Conservation (phyloP, 2,113 vertebrate species). For the Poeciliopsis prolifica region DNA sequence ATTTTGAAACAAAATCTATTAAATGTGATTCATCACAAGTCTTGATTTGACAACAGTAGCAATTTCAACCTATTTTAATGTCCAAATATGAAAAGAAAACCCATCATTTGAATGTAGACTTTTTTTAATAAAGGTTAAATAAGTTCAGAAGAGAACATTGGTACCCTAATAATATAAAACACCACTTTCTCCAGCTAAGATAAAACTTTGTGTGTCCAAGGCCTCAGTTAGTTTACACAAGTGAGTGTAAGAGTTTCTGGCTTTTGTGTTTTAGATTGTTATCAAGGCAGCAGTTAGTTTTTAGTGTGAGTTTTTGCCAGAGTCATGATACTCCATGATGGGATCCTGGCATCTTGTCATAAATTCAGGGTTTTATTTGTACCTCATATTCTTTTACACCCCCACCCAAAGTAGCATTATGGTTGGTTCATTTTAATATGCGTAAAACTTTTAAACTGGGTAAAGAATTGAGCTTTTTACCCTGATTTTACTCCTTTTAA, state of each 20-base stretch:
- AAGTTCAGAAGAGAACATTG: too few relatives aligned
- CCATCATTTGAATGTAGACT: too few relatives aligned
- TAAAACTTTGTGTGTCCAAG: conserved; percentile 20
- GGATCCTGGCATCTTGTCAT: conserved; percentile 35
- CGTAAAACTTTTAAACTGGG: too few relatives aligned
- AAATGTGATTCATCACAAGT: too few relatives aligned
- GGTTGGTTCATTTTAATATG: background rate
- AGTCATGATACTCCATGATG: conserved; percentile 17
- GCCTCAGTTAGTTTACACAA: background rate
- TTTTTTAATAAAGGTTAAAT: too few relatives aligned
- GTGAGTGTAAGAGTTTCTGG: conserved; percentile 45
- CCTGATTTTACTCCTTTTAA: too few relatives aligned
- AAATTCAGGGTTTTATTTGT: conserved; percentile 6
- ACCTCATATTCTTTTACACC: background rate
- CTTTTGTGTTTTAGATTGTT: conserved; percentile 53
- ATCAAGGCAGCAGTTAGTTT: conserved; percentile 28
- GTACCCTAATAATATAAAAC: too few relatives aligned
- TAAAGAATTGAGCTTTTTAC: too few relatives aligned
- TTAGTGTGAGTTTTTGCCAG: conserved; percentile 13
- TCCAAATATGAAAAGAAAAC: too few relatives aligned
- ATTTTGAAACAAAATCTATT: too few relatives aligned
- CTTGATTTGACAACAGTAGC: too few relatives aligned
- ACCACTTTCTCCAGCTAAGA: background rate
- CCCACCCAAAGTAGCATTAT: background rate
- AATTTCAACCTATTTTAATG: too few relatives aligned